Conservation (phyloP, 2,888 invertebrate genomes). For the Orchesellides sinensis region DNA sequence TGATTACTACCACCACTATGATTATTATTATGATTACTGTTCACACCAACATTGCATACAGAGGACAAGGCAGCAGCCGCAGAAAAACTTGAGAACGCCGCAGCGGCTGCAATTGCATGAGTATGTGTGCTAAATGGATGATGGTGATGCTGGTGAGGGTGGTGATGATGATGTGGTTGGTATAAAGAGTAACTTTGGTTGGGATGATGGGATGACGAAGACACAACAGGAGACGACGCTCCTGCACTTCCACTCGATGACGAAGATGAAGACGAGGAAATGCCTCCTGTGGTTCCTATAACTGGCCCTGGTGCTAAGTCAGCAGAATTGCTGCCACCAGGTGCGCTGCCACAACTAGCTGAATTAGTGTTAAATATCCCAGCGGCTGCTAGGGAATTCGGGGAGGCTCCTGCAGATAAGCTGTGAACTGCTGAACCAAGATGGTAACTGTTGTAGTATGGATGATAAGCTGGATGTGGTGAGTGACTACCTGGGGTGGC, state of each 20-base stretch:
- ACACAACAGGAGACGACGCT: constrained; percentile 28
- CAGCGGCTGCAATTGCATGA: constrained; percentile 57
- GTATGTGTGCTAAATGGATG: constrained; percentile 32
- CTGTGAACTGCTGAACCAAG: constrained; percentile 20
- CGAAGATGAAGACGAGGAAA: constrained; percentile 24
- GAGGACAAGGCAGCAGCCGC: constrained; percentile 55
- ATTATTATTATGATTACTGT: constrained; percentile 8
- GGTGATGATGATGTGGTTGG: constrained; percentile 32
- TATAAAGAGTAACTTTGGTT: constrained; percentile 33
- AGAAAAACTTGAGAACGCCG: constrained; percentile 65
- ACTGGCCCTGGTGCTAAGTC: background rate
- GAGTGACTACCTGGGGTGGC: constrained; percentile 15
- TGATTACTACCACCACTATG: constrained; percentile 12
- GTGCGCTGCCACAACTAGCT: too few relatives aligned
- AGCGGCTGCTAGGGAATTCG: constrained; percentile 5
- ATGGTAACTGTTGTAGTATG: constrained; percentile 58
- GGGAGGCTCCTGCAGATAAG: constrained; percentile 15
- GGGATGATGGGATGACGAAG: constrained; percentile 41
- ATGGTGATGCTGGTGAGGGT: constrained; percentile 24
- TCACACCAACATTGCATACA: constrained; percentile 19
- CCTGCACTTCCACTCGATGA: constrained; percentile 29
- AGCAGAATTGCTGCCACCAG: background rate
- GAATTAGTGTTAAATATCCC: constrained; percentile 14
- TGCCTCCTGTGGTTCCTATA: constrained; percentile 19
- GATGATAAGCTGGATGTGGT: constrained; percentile 49